Evolutionary conservation across 2,888 invertebrate species (phyloP).

Genomic region (Sarcophaga subvicina): DNA sequence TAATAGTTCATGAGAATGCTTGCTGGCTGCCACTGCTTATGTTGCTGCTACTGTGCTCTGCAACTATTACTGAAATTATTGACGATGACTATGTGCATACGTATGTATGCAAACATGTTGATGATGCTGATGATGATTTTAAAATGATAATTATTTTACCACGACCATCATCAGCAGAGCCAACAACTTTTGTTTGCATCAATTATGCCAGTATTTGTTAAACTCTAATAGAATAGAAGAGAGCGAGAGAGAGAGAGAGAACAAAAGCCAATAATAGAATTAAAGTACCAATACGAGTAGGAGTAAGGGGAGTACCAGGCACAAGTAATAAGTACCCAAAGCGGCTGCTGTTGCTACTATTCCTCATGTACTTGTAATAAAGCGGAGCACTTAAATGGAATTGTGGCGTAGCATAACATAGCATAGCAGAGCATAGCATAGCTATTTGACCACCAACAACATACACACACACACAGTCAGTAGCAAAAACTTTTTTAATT

Average conservation of each 20-base stretch:
- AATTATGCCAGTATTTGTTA: no score
- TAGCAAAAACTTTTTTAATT: slow-evolving; percentile 57
- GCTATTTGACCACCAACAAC: neutral
- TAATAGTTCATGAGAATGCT: slow-evolving; percentile 1
- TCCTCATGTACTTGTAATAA: neutral
- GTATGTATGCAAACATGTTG: neutral
- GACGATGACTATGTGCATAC: no score
- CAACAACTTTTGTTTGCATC: no score
- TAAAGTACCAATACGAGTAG: no score
- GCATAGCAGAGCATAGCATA: neutral
- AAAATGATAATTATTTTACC: neutral
- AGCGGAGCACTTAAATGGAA: neutral
- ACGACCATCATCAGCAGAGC: no score
- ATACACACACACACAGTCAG: neutral
- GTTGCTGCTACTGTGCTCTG: no score
- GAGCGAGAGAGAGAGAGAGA: no score
- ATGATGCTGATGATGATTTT: neutral
- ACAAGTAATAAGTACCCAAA: neutral
- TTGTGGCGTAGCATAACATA: neutral
- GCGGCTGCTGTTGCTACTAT: neutral
- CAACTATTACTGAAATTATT: no score
- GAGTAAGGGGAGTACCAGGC: no score
- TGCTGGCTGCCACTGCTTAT: no score
- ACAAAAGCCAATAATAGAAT: no score
- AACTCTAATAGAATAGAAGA: no score